phyloP scores from a whole-genome alignment of 2,113 vertebrate genomes.

The Ivindomyrus marchei region DNA sequence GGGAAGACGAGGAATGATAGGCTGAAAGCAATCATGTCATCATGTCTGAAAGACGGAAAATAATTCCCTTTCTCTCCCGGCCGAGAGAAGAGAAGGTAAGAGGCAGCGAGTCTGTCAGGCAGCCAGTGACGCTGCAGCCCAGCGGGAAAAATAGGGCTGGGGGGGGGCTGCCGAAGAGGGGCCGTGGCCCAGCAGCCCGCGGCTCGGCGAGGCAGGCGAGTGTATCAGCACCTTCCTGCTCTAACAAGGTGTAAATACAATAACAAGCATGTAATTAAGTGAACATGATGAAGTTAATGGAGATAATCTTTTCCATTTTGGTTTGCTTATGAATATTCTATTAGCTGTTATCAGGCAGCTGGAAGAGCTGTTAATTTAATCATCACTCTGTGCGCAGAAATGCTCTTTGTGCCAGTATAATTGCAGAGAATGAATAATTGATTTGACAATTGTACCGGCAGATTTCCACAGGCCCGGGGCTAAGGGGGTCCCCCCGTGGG shows the following conservation, averaged over 20 bases:
- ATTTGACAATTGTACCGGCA: constrained; percentile 99
- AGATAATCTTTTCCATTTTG: constrained; percentile 99
- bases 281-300: constrained; percentile 99
- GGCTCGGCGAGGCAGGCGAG: constrained; percentile 84
- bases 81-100: constrained; percentile 97
- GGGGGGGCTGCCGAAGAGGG: constrained; percentile 59
- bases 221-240: constrained; percentile 98
- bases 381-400: constrained; percentile 99
- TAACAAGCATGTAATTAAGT: constrained; percentile 99
- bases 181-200: constrained; percentile 80
- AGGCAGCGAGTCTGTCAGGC: constrained; percentile 89
- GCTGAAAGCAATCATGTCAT: constrained; percentile 99
- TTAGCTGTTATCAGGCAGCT: constrained; percentile 99
- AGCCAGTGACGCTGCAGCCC: constrained; percentile 62
- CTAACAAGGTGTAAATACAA: constrained; percentile 99
- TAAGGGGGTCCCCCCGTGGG: constrained; percentile 79
- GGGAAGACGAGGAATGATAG: constrained; percentile 99
- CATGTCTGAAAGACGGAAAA: constrained; percentile 99
- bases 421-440: constrained; percentile 99
- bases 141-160: constrained; percentile 97
- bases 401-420: constrained; percentile 99
- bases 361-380: constrained; percentile 99
- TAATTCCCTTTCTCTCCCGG: constrained; percentile 78
- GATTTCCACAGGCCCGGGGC: constrained; percentile 95
- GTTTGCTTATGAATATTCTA: constrained; percentile 99